phyloP scores from a whole-genome alignment of 2,113 vertebrate genomes.

The Heptranchias perlo region DNA sequence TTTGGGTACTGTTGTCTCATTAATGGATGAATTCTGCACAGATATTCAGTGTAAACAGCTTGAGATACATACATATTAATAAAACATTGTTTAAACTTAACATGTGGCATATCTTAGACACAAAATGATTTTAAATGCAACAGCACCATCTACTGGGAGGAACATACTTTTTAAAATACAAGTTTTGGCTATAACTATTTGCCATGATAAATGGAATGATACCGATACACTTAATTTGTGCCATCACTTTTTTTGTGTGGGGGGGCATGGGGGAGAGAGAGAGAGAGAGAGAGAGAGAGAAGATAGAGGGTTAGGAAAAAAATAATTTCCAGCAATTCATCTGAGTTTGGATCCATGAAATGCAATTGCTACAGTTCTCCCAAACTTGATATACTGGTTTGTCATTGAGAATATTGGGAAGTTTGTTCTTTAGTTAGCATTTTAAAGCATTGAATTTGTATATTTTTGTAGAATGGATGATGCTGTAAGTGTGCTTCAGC shows the following conservation, averaged over 20 bases:
- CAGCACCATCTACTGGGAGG: slow-evolving; percentile 22
- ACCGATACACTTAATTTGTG: not conserved
- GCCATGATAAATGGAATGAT: not conserved
- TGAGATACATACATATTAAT: not conserved
- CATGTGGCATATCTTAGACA: not conserved
- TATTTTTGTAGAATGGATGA: slow-evolving; percentile 67
- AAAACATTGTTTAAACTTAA: not conserved
- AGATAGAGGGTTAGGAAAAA: not conserved
- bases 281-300: too few relatives aligned
- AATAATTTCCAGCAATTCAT: not conserved
- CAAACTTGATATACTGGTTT: not conserved
- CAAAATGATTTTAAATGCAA: slow-evolving; percentile 7
- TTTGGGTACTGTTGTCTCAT: not conserved
- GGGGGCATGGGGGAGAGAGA: not conserved
- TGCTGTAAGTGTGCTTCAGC: slow-evolving; percentile 65
- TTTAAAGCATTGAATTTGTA: slow-evolving; percentile 15
- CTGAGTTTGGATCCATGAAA: not conserved
- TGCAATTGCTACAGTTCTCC: not conserved
- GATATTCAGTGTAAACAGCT: not conserved
- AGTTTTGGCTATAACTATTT: not conserved
- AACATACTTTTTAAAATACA: not conserved
- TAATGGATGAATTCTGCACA: not conserved
- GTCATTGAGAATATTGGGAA: not conserved
- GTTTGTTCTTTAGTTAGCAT: not conserved
- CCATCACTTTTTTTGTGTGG: not conserved